Evolutionary conservation across 2,113 vertebrate genomes (phyloP), one percentile per base, ranked within the genome.

Genomic region (Corydoras maculifer): DNA sequence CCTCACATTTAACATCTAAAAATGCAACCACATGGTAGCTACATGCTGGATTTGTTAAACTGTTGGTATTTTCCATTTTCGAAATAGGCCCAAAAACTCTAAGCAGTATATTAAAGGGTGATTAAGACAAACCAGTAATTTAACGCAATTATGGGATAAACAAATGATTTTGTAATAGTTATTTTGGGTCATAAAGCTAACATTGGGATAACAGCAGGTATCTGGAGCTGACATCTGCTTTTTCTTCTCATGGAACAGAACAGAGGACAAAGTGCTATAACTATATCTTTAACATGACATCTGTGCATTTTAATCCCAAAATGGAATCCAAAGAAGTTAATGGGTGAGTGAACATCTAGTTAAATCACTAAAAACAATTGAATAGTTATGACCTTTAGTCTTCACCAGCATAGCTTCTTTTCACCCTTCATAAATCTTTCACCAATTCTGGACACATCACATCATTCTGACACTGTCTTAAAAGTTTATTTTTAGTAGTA

Each of bases 261-360:
- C 30, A 68, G 31, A 72, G 65, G 70, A 73, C 53, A 65, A 25
- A 55, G 59, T 61, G 69, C 9, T 50, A 29, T 49, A 57, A 14
- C 68, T 80, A 15, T 64, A 30, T 48, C n/a, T 54, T 65, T 48
- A 72, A 79, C 32, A 96, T 95, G 93, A 86, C 89, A 55, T 82
- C 87, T 6, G 92, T 93, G 75, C 82, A 79, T 74, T 93, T 89
- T 62, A 84, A 81, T 11, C 91, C 91, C 30, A 84, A 88, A 10
- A 79, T 82, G 25, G 89, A 91, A 68, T 68, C 83, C 8, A 70
- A 73, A 18, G 87, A 83, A 70, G 77, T 77, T 12, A 85, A 86
- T 70, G 84, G 88, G 94, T 94, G 79, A 92, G 93, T 74, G 57
- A 67, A 50, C 13, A 73, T 75, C 63, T 9, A 60, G 3, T 14